These are phyloP conservation scores for Microhierax caerulescens DNA, from an alignment of 2,797 vertebrate species.

Conservation along the genomic window DNA sequence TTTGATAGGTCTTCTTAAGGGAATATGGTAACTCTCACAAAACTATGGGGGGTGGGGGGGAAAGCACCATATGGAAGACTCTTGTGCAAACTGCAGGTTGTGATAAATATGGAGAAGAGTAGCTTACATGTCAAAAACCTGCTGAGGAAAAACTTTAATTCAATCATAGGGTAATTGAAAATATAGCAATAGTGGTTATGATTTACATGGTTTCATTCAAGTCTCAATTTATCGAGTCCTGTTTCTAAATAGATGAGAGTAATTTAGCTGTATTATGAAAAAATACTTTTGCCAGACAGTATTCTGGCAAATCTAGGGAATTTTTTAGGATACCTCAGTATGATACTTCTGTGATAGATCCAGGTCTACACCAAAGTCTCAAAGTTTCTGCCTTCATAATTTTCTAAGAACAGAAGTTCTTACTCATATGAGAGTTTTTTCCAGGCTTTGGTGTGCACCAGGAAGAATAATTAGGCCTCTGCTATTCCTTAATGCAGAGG, in stretches of 20 bases:
- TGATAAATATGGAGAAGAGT: background rate
- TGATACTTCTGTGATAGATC: background rate
- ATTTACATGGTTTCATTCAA: background rate
- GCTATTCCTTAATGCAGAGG: background rate
- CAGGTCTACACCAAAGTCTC: background rate
- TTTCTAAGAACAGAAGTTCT: background rate
- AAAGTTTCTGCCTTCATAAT: background rate
- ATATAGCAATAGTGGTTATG: background rate
- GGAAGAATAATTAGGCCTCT: background rate
- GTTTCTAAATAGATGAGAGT: background rate
- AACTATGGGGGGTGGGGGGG: no score
- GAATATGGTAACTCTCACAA: background rate
- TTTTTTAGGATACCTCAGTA: background rate
- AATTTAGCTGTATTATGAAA: background rate
- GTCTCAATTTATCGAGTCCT: background rate
- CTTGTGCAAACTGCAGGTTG: background rate
- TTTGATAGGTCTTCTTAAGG: background rate
- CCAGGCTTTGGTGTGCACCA: background rate
- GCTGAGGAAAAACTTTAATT: background rate
- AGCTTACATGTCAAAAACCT: background rate
- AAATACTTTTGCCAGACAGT: background rate
- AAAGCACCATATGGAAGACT: background rate
- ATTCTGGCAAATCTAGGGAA: background rate
- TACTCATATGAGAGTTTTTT: background rate
- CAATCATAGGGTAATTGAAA: background rate